Percentiles rank a stretch among this genome's conserved stretches.
These are phyloP conservation scores for Adoxophyes honmai DNA, from an alignment of 1,140 invertebrate species.

Conservation along the genomic window DNA sequence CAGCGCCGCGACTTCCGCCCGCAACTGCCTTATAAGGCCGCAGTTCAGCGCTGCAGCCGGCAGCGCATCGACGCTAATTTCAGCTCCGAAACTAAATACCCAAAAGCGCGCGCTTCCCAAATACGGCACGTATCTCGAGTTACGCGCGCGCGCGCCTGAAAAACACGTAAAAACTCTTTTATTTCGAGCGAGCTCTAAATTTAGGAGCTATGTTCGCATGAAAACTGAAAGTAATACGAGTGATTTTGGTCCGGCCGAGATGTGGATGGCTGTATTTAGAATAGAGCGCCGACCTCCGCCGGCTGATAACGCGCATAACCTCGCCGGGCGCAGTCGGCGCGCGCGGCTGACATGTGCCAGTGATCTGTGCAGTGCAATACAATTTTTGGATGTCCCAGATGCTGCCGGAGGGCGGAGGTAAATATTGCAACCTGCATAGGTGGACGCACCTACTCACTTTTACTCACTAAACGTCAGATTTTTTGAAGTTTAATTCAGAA, in stretches of 20 bases:
- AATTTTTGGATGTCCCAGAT: slow-evolving; percentile 63
- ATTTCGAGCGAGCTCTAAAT: slow-evolving; percentile 73
- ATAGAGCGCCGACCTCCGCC: slow-evolving; percentile 37
- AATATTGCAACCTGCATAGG: slow-evolving; percentile 29
- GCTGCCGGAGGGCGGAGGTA: slow-evolving; percentile 64
- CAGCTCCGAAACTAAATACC: slow-evolving; percentile 65
- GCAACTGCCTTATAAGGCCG: slow-evolving; percentile 50
- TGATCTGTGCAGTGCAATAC: slow-evolving; percentile 19
- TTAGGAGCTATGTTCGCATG: slow-evolving; percentile 59
- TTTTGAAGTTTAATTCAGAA: too few species aligned
- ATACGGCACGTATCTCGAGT: slow-evolving; percentile 69
- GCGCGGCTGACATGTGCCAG: slow-evolving; percentile 16
- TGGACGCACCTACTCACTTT: neutral
- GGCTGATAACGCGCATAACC: slow-evolving; percentile 21
- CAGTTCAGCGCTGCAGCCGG: neutral
- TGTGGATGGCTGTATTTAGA: slow-evolving; percentile 66
- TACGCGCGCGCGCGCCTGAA: slow-evolving; percentile 51
- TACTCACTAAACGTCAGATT: too few species aligned
- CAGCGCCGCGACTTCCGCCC: neutral
- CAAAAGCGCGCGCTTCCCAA: slow-evolving; percentile 62
- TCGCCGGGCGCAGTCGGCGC: slow-evolving; percentile 27
- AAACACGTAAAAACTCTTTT: slow-evolving; percentile 74
- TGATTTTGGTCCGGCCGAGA: slow-evolving; percentile 65
- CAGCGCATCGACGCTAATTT: slow-evolving; percentile 27
- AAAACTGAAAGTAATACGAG: slow-evolving; percentile 69